phyloP scores from a whole-genome alignment of 2,113 vertebrate species.

The Charina bottae region DNA sequence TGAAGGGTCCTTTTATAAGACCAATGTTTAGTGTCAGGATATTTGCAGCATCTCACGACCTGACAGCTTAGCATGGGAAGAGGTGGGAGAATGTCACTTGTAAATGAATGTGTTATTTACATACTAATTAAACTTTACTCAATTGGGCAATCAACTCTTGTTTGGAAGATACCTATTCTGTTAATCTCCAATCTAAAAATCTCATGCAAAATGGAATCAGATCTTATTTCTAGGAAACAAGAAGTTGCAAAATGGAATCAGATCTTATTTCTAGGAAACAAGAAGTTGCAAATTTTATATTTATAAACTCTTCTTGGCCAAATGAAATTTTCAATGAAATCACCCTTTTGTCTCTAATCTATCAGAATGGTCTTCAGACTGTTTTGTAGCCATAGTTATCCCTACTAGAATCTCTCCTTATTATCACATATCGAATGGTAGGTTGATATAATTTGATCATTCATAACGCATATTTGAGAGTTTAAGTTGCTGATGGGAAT shows the following conservation, averaged over 20 bases:
- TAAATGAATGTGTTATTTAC: constrained; percentile 69
- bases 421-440: not conserved
- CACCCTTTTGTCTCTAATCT: not conserved
- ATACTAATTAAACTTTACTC: constrained; percentile 72
- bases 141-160: constrained; percentile 62
- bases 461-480: not conserved
- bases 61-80: constrained; percentile 66
- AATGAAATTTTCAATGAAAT: not conserved
- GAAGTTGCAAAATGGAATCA: not conserved
- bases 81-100: constrained; percentile 58
- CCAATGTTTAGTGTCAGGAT: constrained; percentile 67
- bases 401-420: not conserved
- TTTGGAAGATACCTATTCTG: constrained; percentile 55
- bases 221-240: not conserved
- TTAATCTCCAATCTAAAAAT: constrained; percentile 57
- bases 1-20: constrained; percentile 61
- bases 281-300: not conserved
- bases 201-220: not conserved
- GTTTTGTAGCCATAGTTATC: not conserved
- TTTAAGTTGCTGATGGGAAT: not conserved
- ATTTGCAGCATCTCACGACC: constrained; percentile 64
- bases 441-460: not conserved
- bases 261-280: not conserved
- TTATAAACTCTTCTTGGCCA: constrained; percentile 5
- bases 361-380: constrained; percentile 15